Conservation (phyloP, 2,113 vertebrate species). For the Phaethon lepturus region DNA sequence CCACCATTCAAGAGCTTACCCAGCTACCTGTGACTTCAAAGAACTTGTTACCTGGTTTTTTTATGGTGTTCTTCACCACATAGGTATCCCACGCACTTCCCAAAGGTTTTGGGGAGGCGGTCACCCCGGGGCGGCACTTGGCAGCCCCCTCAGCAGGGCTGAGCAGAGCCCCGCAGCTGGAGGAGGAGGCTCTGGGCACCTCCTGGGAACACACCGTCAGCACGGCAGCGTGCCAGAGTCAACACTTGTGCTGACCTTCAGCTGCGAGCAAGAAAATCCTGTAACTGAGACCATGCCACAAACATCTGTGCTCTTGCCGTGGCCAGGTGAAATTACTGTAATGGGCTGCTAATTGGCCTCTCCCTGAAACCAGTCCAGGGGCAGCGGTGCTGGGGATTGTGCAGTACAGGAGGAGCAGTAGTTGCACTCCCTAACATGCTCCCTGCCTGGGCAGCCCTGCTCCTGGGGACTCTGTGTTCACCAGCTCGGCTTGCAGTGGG, state of each 20-base stretch:
- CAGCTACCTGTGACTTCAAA: neutral
- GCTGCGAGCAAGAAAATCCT: neutral
- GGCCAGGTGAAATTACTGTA: slow-evolving; percentile 4
- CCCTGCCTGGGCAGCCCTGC: neutral
- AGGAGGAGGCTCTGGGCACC: neutral
- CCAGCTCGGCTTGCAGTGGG: neutral
- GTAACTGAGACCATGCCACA: neutral
- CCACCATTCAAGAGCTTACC: neutral
- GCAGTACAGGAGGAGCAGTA: neutral
- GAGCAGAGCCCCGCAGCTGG: neutral
- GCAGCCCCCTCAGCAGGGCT: neutral
- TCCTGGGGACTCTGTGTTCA: neutral
- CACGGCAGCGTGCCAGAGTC: neutral
- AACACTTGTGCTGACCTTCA: neutral
- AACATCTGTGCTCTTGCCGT: neutral
- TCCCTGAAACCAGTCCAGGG: neutral
- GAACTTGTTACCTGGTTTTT: neutral
- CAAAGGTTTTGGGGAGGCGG: neutral
- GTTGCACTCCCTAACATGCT: neutral
- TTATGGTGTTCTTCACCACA: neutral
- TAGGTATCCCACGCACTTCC: neutral
- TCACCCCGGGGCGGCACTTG: neutral
- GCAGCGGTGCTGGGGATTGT: neutral
- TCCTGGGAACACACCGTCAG: neutral
- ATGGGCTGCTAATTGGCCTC: neutral